Evolutionary conservation across 2,888 invertebrate genomes (phyloP), one percentile per base, ranked within the genome.

Genomic region (Sarcophaga variegata): DNA sequence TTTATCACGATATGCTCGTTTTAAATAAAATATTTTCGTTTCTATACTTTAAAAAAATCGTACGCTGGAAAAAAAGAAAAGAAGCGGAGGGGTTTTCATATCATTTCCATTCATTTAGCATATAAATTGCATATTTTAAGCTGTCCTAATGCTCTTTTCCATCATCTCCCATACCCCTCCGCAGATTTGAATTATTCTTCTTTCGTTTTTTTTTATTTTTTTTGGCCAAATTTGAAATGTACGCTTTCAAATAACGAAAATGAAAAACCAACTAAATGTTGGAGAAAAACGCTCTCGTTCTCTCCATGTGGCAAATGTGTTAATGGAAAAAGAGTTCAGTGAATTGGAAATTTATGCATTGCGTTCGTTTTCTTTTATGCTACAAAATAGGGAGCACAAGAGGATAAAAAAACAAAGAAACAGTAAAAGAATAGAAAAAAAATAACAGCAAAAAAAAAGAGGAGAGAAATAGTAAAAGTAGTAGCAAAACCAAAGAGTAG

Each of bases 291-390:
- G 10, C 20, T 76, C 37, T 27, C 6, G 17, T 37, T 66, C 74
- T 79, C 75, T 71, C 59, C 83, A 47, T 45, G 17, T 79, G 62
- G 83, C 81, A 78, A 87, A 87, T 81, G 87, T 87, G 81, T 87
- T 87, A 87, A 87, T 87, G 87, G 84, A 84, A 87, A 84, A 87
- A 87, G 87, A 76, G 84, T 84, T 87, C 87, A 87, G 84, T 87
- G 87, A 87, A 76, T 84, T 87, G 87, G 84, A 87, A 87, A 87
- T 87, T 87, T 87, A 87, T 84, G 87, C 87, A 87, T 87, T 84
- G 81, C 84, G 78, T 84, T 87, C 14, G 84, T 74, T 84, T 81
- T 84, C 84, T 74, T 84, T 81, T 84, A 81, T 83, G 47, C 62
- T 49, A 6, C 25, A 25, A 69, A 49, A 78, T 27, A 62, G 59